These are phyloP conservation scores for Parnassius apollo DNA, from an alignment of 2,888 invertebrate genomes.

Conservation along the genomic window DNA sequence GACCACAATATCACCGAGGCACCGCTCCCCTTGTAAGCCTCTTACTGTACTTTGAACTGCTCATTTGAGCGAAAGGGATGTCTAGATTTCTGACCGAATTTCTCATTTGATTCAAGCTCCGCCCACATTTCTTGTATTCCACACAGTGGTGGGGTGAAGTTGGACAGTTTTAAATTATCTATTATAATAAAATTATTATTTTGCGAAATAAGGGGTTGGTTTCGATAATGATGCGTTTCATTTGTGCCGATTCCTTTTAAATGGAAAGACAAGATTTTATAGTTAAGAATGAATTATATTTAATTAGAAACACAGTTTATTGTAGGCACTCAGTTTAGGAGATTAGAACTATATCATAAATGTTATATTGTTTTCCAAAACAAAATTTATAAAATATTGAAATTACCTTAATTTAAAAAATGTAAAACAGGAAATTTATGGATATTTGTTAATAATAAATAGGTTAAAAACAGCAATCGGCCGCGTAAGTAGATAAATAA, in stretches of 20 bases:
- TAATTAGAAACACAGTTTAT: not conserved
- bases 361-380: not conserved
- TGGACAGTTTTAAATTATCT: slow-evolving; percentile 80
- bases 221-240: slow-evolving; percentile 78
- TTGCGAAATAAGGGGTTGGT: slow-evolving; percentile 78
- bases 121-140: slow-evolving; percentile 71
- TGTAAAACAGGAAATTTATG: no score
- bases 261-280: slow-evolving; percentile 38
- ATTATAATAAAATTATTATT: slow-evolving; percentile 81
- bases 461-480: no score
- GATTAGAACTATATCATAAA: not conserved
- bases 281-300: slow-evolving; percentile 29
- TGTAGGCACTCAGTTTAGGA: not conserved
- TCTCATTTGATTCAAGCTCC: slow-evolving; percentile 60
- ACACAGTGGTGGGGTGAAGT: slow-evolving; percentile 71
- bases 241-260: slow-evolving; percentile 63
- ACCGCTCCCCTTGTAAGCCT: slow-evolving; percentile 75
- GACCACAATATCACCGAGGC: slow-evolving; percentile 51
- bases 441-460: no score
- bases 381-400: no score
- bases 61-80: slow-evolving; percentile 74
- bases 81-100: slow-evolving; percentile 54
- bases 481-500: no score
- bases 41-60: slow-evolving; percentile 72
- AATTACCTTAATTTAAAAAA: no score